Base-by-base conservation (phyloP, 2,113 vertebrate species). In the Aythya baeri region DNA sequence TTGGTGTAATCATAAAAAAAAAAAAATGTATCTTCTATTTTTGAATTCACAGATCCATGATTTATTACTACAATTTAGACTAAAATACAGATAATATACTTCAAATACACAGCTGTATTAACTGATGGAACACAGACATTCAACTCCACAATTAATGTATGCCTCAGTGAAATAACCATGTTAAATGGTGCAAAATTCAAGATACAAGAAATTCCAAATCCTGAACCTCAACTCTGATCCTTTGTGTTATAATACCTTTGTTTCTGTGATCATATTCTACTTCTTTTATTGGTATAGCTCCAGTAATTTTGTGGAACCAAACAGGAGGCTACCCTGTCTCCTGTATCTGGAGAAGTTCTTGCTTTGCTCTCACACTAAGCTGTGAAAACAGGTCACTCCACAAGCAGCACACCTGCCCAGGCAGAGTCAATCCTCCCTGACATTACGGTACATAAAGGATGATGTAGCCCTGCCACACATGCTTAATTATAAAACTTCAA, bases 281-380 rank as follows among this genome's bases (percentile, higher is more conserved):
- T 76, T 61, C 44, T 62, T 44, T 15, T 7, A 31, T 4, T 52
- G 38, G 8, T 5, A 0, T 26, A 75, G 65, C 29, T 62, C 21
- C n/a, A 41, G 63, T 13, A 66, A 44, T 52, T 84, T 58, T 36
- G 13, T 1, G 62, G 43, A 77, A n/a, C 8, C 61, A 52, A 57
- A 52, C 6, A 26, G 21, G 31, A 50, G 34, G 18, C 22, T 54
- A 43, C 18, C 18, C 7, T 22, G 7, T 63, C 21, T 57, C 16
- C 63, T 17, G 2, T 6, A 65, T 65, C 62, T 41, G 36, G 34
- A 62, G 26, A 62, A 82, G 26, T 20, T 44, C 57, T 55, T 43
- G 26, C 52, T 72, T 38, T 66, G 44, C 3, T 6, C 18, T 9
- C 2, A 0, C 17, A 2, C 38, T 70, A 22, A 7, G 7, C 36